phyloP scores from a whole-genome alignment of 2,888 invertebrate genomes.

The Antheraea yamamai region DNA sequence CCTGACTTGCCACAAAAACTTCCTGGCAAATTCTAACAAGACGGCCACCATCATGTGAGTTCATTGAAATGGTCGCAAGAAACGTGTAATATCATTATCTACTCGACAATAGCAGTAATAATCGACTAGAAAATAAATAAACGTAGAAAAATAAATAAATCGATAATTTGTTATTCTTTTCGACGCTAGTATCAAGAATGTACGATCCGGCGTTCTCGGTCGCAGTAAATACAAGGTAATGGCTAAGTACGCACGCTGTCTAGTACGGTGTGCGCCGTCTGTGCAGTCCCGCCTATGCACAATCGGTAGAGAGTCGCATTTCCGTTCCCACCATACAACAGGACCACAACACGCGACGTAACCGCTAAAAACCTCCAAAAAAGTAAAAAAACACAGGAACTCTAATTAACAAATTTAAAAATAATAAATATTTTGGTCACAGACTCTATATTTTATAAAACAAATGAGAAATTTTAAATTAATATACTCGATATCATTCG shows the following conservation, averaged over 20 bases:
- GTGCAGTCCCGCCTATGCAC: constrained; percentile 83
- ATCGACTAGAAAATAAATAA: too few species aligned
- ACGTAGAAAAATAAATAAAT: background rate
- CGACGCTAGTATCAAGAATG: constrained; percentile 61
- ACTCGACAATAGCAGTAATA: too few species aligned
- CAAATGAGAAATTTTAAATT: constrained; percentile 39
- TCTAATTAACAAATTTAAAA: constrained; percentile 36
- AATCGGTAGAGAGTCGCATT: constrained; percentile 77
- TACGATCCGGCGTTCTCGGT: constrained; percentile 50
- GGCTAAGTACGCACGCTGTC: constrained; percentile 82
- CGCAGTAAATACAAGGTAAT: constrained; percentile 83
- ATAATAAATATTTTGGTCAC: constrained; percentile 61
- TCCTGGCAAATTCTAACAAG: too few species aligned
- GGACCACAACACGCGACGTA: constrained; percentile 73
- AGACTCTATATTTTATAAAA: constrained; percentile 73
- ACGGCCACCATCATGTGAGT: too few species aligned
- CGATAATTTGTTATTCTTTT: background rate
- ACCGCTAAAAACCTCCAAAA: constrained; percentile 73
- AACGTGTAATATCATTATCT: too few species aligned
- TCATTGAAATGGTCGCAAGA: too few species aligned
- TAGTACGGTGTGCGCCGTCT: constrained; percentile 80
- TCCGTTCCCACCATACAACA: constrained; percentile 65
- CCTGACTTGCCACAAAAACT: too few species aligned
- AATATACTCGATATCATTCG: constrained; percentile 73
- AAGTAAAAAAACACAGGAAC: constrained; percentile 46